These are phyloP conservation scores for Coptotermes formosanus DNA, from an alignment of 1,140 invertebrate genomes.

Conservation along the genomic window DNA sequence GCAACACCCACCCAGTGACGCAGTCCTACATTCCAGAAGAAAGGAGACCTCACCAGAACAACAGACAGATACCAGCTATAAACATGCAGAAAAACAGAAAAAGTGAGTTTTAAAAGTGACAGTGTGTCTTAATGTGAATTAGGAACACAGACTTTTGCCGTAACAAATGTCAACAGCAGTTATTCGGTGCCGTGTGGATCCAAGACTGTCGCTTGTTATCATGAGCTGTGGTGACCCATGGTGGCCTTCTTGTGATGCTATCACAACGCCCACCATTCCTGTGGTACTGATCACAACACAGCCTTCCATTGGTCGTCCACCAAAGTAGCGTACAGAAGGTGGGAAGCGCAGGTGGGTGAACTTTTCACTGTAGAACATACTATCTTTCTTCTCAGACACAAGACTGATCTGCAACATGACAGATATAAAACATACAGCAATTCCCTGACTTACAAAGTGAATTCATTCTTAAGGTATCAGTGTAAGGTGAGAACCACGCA, in stretches of 20 bases:
- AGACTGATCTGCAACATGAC: constrained; percentile 51
- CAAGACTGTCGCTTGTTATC: constrained; percentile 66
- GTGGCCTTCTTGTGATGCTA: not conserved
- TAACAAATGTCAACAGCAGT: constrained; percentile 73
- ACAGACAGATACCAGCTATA: not conserved
- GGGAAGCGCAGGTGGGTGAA: constrained; percentile 73
- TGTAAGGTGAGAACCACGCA: too few species aligned
- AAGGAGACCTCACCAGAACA: not conserved
- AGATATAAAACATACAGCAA: too few species aligned
- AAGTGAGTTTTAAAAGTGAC: not conserved
- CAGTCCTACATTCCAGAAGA: not conserved
- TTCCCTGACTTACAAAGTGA: too few species aligned
- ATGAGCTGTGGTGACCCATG: constrained; percentile 42
- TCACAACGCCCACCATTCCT: constrained; percentile 43
- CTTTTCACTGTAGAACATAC: constrained; percentile 77
- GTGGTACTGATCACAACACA: constrained; percentile 79
- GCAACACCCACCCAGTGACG: too few species aligned
- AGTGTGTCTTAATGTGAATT: constrained; percentile 25
- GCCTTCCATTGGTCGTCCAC: constrained; percentile 77
- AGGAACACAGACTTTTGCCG: constrained; percentile 60
- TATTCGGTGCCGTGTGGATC: constrained; percentile 68
- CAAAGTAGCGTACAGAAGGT: constrained; percentile 83
- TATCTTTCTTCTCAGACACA: constrained; percentile 78
- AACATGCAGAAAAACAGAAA: not conserved
- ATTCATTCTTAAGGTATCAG: too few species aligned